Percentiles rank a stretch among this genome's conserved stretches.
Evolutionary conservation across 2,888 invertebrate genomes (phyloP).

Genomic region (Stenodera caucasica): DNA sequence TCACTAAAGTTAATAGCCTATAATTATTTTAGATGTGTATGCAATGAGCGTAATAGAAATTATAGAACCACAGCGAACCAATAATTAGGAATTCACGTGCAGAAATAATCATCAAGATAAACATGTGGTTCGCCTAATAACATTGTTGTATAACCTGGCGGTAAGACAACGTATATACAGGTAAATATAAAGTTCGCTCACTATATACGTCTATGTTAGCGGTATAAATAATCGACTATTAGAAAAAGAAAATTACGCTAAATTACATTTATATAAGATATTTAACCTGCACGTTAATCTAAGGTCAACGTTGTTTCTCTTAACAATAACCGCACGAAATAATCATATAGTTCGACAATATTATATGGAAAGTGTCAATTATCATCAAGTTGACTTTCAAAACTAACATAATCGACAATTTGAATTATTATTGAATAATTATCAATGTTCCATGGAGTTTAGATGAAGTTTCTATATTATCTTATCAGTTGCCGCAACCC

Average conservation of each 20-base stretch:
- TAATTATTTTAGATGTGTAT: constrained; percentile 31
- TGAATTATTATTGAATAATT: not conserved
- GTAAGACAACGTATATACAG: constrained; percentile 22
- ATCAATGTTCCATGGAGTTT: not conserved
- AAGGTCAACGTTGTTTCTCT: not conserved
- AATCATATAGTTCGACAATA: no score
- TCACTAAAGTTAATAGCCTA: constrained; percentile 29
- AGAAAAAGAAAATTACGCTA: constrained; percentile 1
- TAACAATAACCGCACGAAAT: not conserved
- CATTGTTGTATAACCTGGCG: constrained; percentile 36
- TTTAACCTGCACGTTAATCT: not conserved
- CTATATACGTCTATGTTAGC: not conserved
- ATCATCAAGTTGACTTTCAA: no score
- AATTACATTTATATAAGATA: not conserved
- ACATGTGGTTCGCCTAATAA: constrained; percentile 50
- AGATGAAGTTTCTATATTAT: no score
- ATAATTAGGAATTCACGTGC: constrained; percentile 49
- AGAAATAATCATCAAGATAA: constrained; percentile 48
- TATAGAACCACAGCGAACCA: constrained; percentile 40
- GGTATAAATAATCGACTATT: constrained; percentile 5
- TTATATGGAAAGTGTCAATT: not conserved
- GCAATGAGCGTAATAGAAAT: constrained; percentile 43
- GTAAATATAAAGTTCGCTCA: not conserved
- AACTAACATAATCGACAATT: not conserved
- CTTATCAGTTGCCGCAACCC: not conserved